These are phyloP conservation scores for Sciurus niger DNA, from an alignment of 2,113 vertebrate genomes.

Conservation along the genomic window DNA sequence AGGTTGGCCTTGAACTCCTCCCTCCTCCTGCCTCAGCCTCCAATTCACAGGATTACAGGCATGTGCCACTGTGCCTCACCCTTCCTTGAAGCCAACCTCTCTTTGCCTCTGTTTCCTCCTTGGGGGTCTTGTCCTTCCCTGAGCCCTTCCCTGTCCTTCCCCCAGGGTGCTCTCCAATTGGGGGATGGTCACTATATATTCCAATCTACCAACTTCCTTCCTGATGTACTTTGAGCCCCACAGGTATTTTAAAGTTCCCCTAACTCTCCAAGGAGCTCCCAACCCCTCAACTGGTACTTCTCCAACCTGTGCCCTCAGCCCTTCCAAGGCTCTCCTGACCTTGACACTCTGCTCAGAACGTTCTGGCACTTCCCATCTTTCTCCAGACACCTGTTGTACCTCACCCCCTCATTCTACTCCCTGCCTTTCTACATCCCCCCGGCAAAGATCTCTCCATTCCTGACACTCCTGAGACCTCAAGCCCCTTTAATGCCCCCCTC, in stretches of 20 bases:
- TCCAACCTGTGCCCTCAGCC: not conserved
- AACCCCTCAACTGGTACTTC: not conserved
- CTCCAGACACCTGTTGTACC: not conserved
- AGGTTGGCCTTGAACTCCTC: too few species aligned
- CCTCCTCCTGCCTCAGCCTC: too few species aligned
- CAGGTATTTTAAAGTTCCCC: not conserved
- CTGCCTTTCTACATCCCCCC: not conserved
- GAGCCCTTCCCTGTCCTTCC: not conserved
- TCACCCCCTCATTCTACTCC: not conserved
- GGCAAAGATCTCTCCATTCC: not conserved
- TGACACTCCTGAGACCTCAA: not conserved
- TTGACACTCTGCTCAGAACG: not conserved
- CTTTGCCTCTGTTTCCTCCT: too few species aligned
- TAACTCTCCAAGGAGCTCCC: not conserved
- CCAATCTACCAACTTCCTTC: not conserved
- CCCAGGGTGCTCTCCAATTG: not conserved
- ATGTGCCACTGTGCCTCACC: too few species aligned
- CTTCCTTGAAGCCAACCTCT: not conserved
- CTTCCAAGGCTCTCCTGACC: too few species aligned
- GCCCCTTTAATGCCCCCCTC: not conserved
- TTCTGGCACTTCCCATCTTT: not conserved
- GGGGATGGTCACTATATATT: rapidly evolving
- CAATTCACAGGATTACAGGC: too few species aligned
- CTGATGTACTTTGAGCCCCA: not conserved
- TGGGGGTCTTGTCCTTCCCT: rapidly evolving